Percentiles rank a stretch among this genome's conserved stretches.
Evolutionary conservation across 2,113 vertebrate genomes (phyloP).

Genomic region (Peucedramus taeniatus): DNA sequence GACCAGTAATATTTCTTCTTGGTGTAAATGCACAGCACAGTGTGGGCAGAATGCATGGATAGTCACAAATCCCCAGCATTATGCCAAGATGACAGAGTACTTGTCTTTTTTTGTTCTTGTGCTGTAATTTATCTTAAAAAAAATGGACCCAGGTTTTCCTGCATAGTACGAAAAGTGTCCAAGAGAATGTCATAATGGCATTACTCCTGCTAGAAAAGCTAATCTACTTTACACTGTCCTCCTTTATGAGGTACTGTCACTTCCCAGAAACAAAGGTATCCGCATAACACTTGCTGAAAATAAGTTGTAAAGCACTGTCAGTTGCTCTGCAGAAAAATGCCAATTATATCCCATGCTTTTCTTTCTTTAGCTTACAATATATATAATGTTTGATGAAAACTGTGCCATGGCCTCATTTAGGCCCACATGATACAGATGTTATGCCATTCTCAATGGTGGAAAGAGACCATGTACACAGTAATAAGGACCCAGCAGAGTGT

Average conservation of each 20-base stretch:
- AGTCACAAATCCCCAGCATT: conserved; percentile 54
- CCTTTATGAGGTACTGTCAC: conserved; percentile 51
- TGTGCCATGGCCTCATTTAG: conserved; percentile 4
- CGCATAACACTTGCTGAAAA: conserved; percentile 17
- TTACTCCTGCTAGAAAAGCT: conserved; percentile 55
- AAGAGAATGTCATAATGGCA: conserved; percentile 53
- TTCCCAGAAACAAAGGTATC: conserved; percentile 55
- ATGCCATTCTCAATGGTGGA: neutral
- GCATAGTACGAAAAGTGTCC: conserved; percentile 25
- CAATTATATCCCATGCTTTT: neutral
- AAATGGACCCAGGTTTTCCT: conserved; percentile 42
- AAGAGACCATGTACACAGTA: neutral
- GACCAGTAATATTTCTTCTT: conserved; percentile 50
- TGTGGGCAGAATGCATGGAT: conserved; percentile 7
- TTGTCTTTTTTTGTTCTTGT: conserved; percentile 60
- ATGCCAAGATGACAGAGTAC: conserved; percentile 66
- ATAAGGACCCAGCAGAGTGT: neutral
- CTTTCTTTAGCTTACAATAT: neutral
- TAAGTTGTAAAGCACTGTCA: conserved; percentile 58
- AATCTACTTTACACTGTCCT: conserved; percentile 59
- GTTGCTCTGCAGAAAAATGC: conserved; percentile 42
- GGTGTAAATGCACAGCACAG: neutral
- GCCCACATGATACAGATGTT: neutral
- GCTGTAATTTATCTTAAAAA: conserved; percentile 65
- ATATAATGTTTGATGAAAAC: conserved; percentile 10